Base-by-base conservation (phyloP, 2,888 invertebrate genomes). In the Leucoma salicis region DNA sequence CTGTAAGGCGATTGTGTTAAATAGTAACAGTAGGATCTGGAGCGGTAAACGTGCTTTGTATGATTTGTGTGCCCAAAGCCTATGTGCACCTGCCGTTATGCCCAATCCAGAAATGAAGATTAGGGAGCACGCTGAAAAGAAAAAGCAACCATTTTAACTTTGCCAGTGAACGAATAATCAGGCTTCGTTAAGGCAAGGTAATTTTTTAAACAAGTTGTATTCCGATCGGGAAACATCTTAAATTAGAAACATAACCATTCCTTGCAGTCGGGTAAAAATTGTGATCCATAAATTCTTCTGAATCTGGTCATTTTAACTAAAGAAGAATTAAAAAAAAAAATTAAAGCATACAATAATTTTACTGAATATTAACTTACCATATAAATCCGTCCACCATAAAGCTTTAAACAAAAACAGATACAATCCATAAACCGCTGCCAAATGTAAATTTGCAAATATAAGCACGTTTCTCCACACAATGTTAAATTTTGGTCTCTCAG, bases 21-120 rank as follows among this genome's bases (percentile, higher is more conserved):
- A 27, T 7, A 27, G 6, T 7, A 35, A 0, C 1, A 27, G 27
- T 1, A 97, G 69, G 7, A 96, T 60, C 53, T 95, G 91, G 8
- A 97, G 87, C 1, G 96, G 97, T 85, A 94, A 92, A 70, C 92
- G 95, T 5, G 97, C 98, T 86, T 97, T 97, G 91, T 97, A 98
- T 0, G 97, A 92, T 63, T 95, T 92, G 86, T 98, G 98, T 1
- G 97, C 91, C 97, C 97, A 98, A 16, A 97, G 90, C 70, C 98
- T 90, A 82, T 98, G 98, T 1, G 96, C 96, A 10, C 98, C 98
- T 11, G 97, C 97, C 29, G 98, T 98, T 46, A 98, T 95, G 14
- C 98, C 98, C 48, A 97, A 75, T 13, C 96, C 98, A 0, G 95
- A 94, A 33, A 92, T 77, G 36, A 94, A 78, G 80, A 97, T 96